Base-by-base conservation (phyloP, 1,140 invertebrate species). In the Cherax destructor region DNA sequence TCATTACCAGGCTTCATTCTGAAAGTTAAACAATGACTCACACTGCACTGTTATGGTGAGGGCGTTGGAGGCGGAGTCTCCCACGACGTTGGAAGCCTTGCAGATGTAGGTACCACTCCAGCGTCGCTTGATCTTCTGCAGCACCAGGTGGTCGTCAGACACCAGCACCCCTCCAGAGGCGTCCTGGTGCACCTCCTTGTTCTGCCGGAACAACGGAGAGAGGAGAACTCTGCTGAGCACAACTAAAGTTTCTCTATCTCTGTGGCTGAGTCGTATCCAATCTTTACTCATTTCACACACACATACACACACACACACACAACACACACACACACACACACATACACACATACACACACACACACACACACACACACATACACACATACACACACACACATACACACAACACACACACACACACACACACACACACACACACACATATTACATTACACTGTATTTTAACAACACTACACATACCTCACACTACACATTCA, bases 71-170 rank as follows among this genome's bases (percentile, higher is more conserved):
- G 59, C 41, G 11, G 92, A 78, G 30, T 92, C 92, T 0, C 92
- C 92, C 5, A 92, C 90, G 10, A 88, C 89, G 81, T 91, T 92
- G 49, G 92, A 92, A 5, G 92, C 92, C 24, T 76, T 69, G 76
- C 92, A 92, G 7, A 91, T 72, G 69, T 91, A 92, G 65, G 79
- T 77, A 52, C 92, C 92, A 56, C 87, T 92, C 92, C 92, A 92
- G 9, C 76, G 76, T 49, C 89, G 61, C 41, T 78, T 83, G 49
- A 92, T 88, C 47, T 91, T 87, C 56, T 92, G 92, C 13, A 92
- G 74, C 13, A 92, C 92, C 49, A 92, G 21, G 80, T 92, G 92
- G 52, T 92, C 88, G 83, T 87, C 85, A 0, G 92, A 92, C 61
- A 91, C 92, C 30, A 92, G 83, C 0, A 92, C 92, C 7, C 88